Conservation (phyloP, 2,797 vertebrate genomes). For the Cossypha dichroa region DNA sequence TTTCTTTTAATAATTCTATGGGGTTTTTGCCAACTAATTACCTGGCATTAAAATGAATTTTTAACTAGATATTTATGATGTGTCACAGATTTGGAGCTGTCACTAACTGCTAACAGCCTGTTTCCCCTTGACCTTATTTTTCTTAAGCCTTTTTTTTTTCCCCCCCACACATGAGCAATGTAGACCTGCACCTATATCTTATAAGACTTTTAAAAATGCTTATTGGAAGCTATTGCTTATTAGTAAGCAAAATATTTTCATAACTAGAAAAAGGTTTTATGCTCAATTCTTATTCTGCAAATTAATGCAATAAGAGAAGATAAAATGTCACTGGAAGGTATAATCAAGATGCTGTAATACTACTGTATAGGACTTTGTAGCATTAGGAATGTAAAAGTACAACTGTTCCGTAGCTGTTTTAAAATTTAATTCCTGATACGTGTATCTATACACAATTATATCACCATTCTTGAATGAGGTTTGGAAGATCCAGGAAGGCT, state of each 20-base stretch:
- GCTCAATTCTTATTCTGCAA: neutral
- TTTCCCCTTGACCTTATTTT: neutral
- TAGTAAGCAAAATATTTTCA: neutral
- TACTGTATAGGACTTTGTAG: neutral
- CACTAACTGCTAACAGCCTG: neutral
- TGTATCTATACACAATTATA: neutral
- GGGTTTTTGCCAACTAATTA: neutral
- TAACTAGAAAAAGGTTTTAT: neutral
- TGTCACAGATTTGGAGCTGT: neutral
- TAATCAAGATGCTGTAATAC: neutral
- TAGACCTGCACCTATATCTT: neutral
- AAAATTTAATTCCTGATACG: neutral
- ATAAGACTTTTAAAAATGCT: neutral
- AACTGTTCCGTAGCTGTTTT: neutral
- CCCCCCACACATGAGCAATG: rapidly evolving
- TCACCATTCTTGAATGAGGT: neutral
- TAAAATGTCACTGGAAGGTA: neutral
- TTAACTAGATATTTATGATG: neutral
- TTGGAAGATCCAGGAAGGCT: neutral
- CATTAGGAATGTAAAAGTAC: neutral
- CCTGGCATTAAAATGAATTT: neutral
- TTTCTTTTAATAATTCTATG: neutral
- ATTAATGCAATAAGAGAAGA: neutral
- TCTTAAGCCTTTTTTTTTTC: neutral
- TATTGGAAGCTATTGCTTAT: neutral